Percentiles rank a stretch among this genome's conserved stretches.
Conservation (phyloP, 64 coral and sea anemone genomes). For the Stichodactyla mertensii region DNA sequence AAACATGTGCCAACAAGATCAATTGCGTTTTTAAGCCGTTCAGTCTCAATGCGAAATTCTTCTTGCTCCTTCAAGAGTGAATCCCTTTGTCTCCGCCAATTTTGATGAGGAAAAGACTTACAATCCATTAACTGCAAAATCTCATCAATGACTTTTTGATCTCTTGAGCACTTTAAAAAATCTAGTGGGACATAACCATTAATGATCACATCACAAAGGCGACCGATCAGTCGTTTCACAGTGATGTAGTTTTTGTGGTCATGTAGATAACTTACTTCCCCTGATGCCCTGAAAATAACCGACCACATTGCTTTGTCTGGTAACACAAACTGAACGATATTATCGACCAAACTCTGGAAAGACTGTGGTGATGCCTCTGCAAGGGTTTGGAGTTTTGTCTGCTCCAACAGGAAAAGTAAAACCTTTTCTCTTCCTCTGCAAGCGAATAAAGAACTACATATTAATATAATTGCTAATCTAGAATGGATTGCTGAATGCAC, state of each 20-base stretch:
- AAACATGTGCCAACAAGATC: too few species aligned
- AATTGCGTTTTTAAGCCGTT: too few species aligned
- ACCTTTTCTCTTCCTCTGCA: conserved; percentile 14
- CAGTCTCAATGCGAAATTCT: too few species aligned
- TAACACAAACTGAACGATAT: not conserved
- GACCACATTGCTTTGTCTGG: not conserved
- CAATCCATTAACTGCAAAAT: too few species aligned
- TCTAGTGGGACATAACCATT: too few species aligned
- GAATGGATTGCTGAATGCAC: too few species aligned
- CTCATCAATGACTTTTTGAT: too few species aligned
- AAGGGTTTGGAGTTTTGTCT: not conserved
- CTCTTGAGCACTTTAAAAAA: too few species aligned
- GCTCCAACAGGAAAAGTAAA: not conserved
- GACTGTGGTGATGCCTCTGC: not conserved
- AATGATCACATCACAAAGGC: too few species aligned
- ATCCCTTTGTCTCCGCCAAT: too few species aligned
- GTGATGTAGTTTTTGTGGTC: not conserved
- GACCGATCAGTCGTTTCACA: not conserved
- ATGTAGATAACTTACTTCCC: not conserved
- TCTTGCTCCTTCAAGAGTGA: too few species aligned
- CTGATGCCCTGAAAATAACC: not conserved
- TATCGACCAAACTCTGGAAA: not conserved
- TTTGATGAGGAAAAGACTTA: too few species aligned
- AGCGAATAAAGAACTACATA: not conserved
- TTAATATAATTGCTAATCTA: not conserved